Base-by-base conservation (phyloP, 2,888 invertebrate genomes). In the Conops quadrifasciatus region DNA sequence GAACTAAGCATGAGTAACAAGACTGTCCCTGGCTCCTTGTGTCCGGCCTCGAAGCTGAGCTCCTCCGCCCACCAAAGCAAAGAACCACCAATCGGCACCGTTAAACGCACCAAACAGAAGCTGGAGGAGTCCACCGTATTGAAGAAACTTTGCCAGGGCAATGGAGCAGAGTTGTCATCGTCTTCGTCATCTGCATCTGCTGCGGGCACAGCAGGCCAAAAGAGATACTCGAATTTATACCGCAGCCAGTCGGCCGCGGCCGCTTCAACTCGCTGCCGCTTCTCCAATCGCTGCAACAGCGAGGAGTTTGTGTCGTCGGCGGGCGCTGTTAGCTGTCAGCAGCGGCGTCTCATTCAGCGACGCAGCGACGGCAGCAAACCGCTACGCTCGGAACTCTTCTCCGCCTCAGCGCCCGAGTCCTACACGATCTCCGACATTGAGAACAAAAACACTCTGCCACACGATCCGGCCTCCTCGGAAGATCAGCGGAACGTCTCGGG, bases 71-170 rank as follows among this genome's bases (percentile, higher is more conserved):
- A 47, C 49, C 73, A 73, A 49, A 71, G 69, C 11, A 73, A 71
- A 51, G 71, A 72, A 56, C 77, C 77, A 70, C 77, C 78, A 56
- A 74, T 47, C 90, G 91, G 93, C 2, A 92, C 91, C 0, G 92
- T 93, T 0, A 91, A 90, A 80, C 87, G 91, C 76, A 91, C 91
- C 24, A 91, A 91, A 80, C 90, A 91, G 78, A 91, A 91, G 78
- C 85, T 92, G 28, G 92, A 93, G 80, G 90, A 91, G 56, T 74
- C 78, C 67, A 82, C 81, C 4, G 77, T 79, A 59, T 77, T 82
- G 2, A 84, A 85, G 63, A 84, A 84, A 71, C 80, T 82, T 28
- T 84, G 84, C 73, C 82, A 82, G 72, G 83, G 83, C 58, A 81
- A 78, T 68, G 80, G 80, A 43, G 70, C 72, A 15, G 75, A 76